Base-by-base conservation (phyloP, 2,113 vertebrate species). In the Sinocyclocheilus grahami region DNA sequence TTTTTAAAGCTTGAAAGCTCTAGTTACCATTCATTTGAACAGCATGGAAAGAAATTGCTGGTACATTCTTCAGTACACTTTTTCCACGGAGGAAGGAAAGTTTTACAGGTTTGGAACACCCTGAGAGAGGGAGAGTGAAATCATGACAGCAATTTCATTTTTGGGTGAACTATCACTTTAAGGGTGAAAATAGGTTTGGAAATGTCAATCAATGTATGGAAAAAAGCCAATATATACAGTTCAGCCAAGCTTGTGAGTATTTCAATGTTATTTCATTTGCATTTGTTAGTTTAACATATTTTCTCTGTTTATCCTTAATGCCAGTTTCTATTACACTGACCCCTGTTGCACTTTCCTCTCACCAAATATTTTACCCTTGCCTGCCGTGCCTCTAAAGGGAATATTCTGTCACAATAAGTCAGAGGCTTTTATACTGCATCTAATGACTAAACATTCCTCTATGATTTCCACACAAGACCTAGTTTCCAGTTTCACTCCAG, bases 381-480 rank as follows among this genome's bases (percentile, higher is more conserved):
- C 55, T 84, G 13, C 65, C 10, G 78, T 18, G 6, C 51, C 11
- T 80, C 42, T n/a, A 46, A 58, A 8, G 3, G 39, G 14, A 24
- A 77, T 14, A 53, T 20, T 16, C n/a, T 30, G 55, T 80, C 77
- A 53, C 78, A 81, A 27, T 37, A n/a, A 24, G n/a, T 33, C 55
- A 24, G 14, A 60, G 13, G 30, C 53, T 20, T 42, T 69, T 46
- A 63, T 65, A 42, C 3, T 48, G 8, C 14, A 42, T 71, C 27
- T n/a, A 55, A 42, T 51, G 65, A 18, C 53, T 24, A 55, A 55
- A 82, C n/a, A 63, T 75, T 48, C 62, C 39, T 82, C 39, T 27
- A 13, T 33, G 62, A 82, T 48, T 82, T 65, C 20, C 60, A 63
- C 78, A 81, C 58, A 81, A 65, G 58, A 3, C 60, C 77, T 78